A percentile compares a stretch with the other conserved stretches of the same genome.
phyloP scores from a whole-genome alignment of 2,888 invertebrate species.

The Trisateles emortualis region DNA sequence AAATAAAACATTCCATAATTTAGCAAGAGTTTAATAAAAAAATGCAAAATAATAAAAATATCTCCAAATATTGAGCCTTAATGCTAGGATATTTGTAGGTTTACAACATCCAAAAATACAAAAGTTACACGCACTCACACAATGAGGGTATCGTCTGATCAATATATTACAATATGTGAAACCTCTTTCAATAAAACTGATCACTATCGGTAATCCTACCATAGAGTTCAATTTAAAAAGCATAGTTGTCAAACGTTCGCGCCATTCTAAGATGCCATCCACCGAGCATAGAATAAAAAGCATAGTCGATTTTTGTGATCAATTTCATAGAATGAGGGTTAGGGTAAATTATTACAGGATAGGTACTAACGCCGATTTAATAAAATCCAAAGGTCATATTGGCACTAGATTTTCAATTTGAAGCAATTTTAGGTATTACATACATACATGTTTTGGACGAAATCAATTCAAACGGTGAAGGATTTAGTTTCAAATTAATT shows the following conservation, averaged over 20 bases:
- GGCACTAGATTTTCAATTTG: constrained; percentile 65
- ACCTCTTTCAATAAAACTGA: constrained; percentile 38
- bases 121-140: constrained; percentile 77
- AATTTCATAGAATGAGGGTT: constrained; percentile 38
- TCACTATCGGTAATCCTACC: not conserved
- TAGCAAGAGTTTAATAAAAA: constrained; percentile 87
- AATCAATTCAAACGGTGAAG: constrained; percentile 47
- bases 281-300: constrained; percentile 7
- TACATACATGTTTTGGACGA: constrained; percentile 42
- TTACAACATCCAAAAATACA: constrained; percentile 80
- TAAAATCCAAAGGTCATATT: constrained; percentile 48
- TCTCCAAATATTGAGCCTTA: constrained; percentile 86
- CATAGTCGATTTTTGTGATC: constrained; percentile 7
- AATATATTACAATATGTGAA: constrained; percentile 38
- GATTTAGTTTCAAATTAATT: constrained; percentile 52
- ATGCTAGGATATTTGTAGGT: constrained; percentile 77
- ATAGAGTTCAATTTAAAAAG: not conserved
- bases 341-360: constrained; percentile 35
- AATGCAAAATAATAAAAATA: constrained; percentile 86
- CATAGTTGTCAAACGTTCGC: constrained; percentile 11
- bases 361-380: constrained; percentile 40
- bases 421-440: constrained; percentile 51
- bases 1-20: constrained; percentile 68
- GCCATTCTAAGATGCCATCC: constrained; percentile 12
- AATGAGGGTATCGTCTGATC: constrained; percentile 51